Base-by-base conservation (phyloP, 2,113 vertebrate species). In the Lophura nycthemera region DNA sequence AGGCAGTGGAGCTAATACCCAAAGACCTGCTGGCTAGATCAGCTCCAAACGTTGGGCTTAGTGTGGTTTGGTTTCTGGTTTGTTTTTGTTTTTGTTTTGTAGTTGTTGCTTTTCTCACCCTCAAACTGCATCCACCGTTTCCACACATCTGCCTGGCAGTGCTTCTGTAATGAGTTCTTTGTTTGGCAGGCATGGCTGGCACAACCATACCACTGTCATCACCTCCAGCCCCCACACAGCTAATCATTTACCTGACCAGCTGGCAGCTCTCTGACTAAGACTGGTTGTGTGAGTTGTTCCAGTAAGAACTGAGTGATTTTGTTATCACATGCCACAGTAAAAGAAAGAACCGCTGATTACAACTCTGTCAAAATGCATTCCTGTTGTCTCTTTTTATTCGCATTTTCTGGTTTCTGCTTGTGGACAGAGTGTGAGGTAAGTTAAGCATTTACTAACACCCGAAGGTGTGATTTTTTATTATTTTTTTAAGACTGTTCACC, bases 191-290 rank as follows among this genome's bases (percentile, higher is more conserved):
- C 71, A 52, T 5, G 34, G 52, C 27, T 64, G 77, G 92, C 69
- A 86, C 45, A 74, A 42, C 65, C 42, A 25, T 18, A 59, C 10
- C 52, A 57, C 73, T 88, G 83, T 84, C 71, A 76, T 72, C 77
- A n/a, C 70, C 73, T 71, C 15, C 77, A 65, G 65, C 29, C 63
- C 73, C 66, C 61, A 43, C 63, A 32, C 74, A 88, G 42, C 38
- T 96, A 56, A 86, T 69, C 43, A 90, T 63, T 66, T 61, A 93
- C 86, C 70, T 88, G 88, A 73, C 36, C 34, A 52, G 29, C 2
- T 89, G 85, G 67, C 85, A 85, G 45, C 19, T 36, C 25, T 50
- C 10, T 14, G 76, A 56, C 79, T 34, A 30, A 63, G 32, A 40
- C 38, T 21, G 36, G 43, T 13, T 72, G 45, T 85, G 76, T 43